Conservation (phyloP, 2,888 invertebrate genomes). For the Choristoneura rosaceana region DNA sequence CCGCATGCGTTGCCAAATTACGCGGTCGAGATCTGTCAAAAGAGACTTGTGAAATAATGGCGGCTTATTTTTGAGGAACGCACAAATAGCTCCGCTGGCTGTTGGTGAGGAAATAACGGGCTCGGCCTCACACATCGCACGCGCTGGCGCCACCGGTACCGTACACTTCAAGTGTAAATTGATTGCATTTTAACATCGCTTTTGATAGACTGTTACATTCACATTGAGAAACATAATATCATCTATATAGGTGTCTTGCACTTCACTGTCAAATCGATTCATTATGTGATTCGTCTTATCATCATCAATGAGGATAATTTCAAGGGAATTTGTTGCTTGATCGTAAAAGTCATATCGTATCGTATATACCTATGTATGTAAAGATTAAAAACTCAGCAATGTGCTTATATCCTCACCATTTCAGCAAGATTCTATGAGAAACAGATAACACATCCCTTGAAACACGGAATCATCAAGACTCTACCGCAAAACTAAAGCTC, state of each 20-base stretch:
- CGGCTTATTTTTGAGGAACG: slow-evolving; percentile 77
- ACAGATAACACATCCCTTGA: slow-evolving; percentile 19
- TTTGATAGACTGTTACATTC: slow-evolving; percentile 22
- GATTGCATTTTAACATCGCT: slow-evolving; percentile 33
- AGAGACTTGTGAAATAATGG: slow-evolving; percentile 70
- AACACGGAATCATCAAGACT: slow-evolving; percentile 12
- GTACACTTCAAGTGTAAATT: slow-evolving; percentile 38
- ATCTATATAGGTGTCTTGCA: slow-evolving; percentile 5
- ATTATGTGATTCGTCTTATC: background rate
- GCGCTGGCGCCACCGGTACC: slow-evolving; percentile 35
- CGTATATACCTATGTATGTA: too few species aligned
- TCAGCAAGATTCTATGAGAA: slow-evolving; percentile 9
- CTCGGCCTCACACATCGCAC: slow-evolving; percentile 30
- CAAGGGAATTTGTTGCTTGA: background rate
- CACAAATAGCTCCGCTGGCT: slow-evolving; percentile 64
- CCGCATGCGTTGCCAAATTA: slow-evolving; percentile 61
- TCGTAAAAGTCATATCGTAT: slow-evolving; percentile 9
- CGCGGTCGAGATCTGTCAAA: slow-evolving; percentile 79
- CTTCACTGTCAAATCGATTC: slow-evolving; percentile 3
- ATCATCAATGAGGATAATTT: background rate
- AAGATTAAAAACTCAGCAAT: slow-evolving; percentile 11
- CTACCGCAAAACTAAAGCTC: background rate
- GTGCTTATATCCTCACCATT: slow-evolving; percentile 14
- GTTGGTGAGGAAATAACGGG: slow-evolving; percentile 64
- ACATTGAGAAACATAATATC: slow-evolving; percentile 16